Evolutionary conservation across 2,888 invertebrate species (phyloP), one percentile per base, ranked within the genome.

Genomic region (Parelbella ahira): DNA sequence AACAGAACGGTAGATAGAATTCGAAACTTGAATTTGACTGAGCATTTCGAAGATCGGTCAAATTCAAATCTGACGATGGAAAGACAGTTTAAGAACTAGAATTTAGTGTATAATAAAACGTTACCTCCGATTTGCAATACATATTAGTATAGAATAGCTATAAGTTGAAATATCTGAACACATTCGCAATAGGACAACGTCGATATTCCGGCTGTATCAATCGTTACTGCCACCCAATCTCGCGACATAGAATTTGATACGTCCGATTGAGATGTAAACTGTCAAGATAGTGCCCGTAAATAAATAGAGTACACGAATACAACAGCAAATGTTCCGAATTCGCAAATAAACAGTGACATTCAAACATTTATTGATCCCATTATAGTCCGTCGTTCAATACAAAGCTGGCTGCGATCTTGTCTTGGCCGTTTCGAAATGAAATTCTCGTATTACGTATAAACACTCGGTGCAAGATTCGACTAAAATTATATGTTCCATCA

Each of bases 401-500:
- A 41, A 41, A 34, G 33, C 33, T 24, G 33, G 5, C 10, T 15
- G 15, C n/a, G 41, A 41, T 41, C 44, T 45, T 42, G 48, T 47
- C 47, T 19, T 18, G 25, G 38, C 27, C 33, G 41, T 51, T 48
- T 46, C 47, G 47, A 48, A 50, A 50, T 39, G 36, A 49, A 45
- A 52, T 52, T 56, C 45, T 49, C 44, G 42, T 41, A 47, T 48
- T 49, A 42, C 47, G 50, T 49, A 30, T 36, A 39, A 44, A 52
- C 49, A 50, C n/a, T 39, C 13, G 9, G 19, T 27, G 13, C 8
- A 9, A 46, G 49, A 48, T 49, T 47, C 33, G 44, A 52, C 44
- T 43, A 15, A 15, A 3, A 15, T 15, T 15, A 20, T 20, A 3
- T 8, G n/a, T n/a, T n/a, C n/a, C n/a, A n/a, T n/a, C n/a, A n/a